phyloP scores from a whole-genome alignment of 2,113 vertebrate species.

The Amblyopsis rosae region DNA sequence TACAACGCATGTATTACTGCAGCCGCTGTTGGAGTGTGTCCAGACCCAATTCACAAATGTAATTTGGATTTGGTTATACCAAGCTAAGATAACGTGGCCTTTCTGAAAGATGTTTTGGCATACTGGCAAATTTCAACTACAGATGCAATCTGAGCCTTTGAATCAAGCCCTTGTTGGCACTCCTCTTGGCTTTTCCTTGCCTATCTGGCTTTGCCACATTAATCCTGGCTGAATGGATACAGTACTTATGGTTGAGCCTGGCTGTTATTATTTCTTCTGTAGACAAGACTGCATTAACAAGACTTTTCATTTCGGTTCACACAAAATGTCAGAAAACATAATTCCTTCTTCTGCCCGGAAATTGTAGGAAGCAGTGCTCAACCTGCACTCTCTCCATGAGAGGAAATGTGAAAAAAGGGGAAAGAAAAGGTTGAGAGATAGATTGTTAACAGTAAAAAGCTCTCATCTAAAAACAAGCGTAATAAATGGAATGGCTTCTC shows the following conservation, averaged over 20 bases:
- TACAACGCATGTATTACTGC: too few species aligned
- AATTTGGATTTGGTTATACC: too few species aligned
- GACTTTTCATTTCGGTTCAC: background rate
- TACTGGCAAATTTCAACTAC: conserved; percentile 56
- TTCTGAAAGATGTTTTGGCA: conserved; percentile 43
- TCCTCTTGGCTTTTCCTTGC: conserved; percentile 30
- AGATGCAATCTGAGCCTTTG: conserved; percentile 40
- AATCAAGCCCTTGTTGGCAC: conserved; percentile 37
- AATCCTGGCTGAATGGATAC: conserved; percentile 31
- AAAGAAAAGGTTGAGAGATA: conserved; percentile 30
- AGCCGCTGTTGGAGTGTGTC: too few species aligned
- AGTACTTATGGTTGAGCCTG: background rate
- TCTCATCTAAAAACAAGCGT: conserved; percentile 60
- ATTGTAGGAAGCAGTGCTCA: background rate
- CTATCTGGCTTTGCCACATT: conserved; percentile 38
- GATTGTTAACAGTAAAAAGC: conserved; percentile 51
- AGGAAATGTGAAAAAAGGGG: conserved; percentile 1
- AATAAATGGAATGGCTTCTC: conserved; percentile 40
- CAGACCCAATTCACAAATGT: too few species aligned
- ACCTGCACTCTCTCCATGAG: background rate
- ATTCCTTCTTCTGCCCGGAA: background rate
- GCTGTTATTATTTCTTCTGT: conserved; percentile 10
- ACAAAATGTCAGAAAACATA: too few species aligned
- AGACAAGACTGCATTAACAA: conserved; percentile 10
- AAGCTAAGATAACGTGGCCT: conserved; percentile 57